Evolutionary conservation across 2,888 invertebrate genomes (phyloP), one percentile per base, ranked within the genome.

Genomic region (Malthinus seriepunctatus): DNA sequence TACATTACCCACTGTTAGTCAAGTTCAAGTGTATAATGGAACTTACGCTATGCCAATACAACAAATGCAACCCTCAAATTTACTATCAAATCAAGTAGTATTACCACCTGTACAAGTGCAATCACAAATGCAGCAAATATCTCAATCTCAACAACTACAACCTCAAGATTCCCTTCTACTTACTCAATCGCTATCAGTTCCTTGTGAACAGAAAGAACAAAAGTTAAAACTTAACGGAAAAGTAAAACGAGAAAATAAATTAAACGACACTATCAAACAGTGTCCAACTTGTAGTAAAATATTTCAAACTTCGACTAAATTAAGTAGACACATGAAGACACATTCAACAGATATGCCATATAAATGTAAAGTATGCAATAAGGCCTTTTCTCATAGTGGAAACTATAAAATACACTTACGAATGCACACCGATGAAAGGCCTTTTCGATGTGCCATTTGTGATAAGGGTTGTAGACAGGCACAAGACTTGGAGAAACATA

Each of bases 401-500:
- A 80, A 80, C 66, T 80, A 72, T 61, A 80, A 79, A 65, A 78
- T 79, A 51, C 78, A 79, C 66, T 65, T 78, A 47, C 64, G 78
- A 44, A 78, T 77, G 74, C 78, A 79, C 57, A 78, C 76, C 12
- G 75, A 78, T 51, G 79, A 79, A 60, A 71, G 78, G 57, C 80
- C 80, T 4, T 80, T 77, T 66, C 70, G 73, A 32, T 82, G 82
- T 67, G 71, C 74, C 2, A 74, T 79, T 10, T 82, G 82, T 65
- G 71, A 73, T 59, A 81, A 79, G 64, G 77, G 77, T 6, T 80
- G 80, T 67, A 67, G 79, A 23, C 80, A 80, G 60, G 77, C 79
- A 8, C 80, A 80, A 54, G 80, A 80, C 69, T 70, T 81, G 46
- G 79, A 80, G 33, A 80, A 80, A 58, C 81, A 82, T 65, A 76